Evolutionary conservation across 2,113 vertebrate species (phyloP).

Genomic region (Atrichornis clamosus): DNA sequence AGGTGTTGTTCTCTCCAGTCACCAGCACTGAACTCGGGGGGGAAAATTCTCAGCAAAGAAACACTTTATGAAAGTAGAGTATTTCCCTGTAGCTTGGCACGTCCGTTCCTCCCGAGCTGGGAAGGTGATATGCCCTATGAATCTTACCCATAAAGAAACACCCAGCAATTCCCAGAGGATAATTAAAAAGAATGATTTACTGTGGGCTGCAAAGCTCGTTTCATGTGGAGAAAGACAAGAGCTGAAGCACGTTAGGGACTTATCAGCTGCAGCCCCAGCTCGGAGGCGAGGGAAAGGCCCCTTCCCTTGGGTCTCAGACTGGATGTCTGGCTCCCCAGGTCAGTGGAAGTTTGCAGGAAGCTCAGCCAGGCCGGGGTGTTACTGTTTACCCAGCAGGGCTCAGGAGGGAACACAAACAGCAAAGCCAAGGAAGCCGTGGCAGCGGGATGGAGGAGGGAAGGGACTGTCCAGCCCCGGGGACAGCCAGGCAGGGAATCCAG

Average conservation of each 20-base stretch:
- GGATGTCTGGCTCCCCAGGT: not conserved
- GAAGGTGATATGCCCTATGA: not conserved
- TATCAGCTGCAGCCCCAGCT: not conserved
- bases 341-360: conserved; percentile 39
- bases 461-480: rapidly evolving
- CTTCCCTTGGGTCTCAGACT: not conserved
- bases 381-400: not conserved
- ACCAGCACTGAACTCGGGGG: not conserved
- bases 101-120: not conserved
- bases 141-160: not conserved
- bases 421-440: not conserved
- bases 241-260: not conserved
- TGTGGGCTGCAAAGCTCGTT: not conserved
- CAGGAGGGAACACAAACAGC: not conserved
- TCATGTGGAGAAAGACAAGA: not conserved
- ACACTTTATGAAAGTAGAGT: not conserved
- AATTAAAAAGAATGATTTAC: not conserved
- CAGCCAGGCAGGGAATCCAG: not conserved
- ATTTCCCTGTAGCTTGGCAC: not conserved
- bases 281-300: not conserved
- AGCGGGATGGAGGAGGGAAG: not conserved
- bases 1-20: not conserved
- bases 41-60: not conserved
- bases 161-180: not conserved
- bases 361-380: not conserved